Percentiles rank a stretch among this genome's conserved stretches.
Conservation (phyloP, 2,113 vertebrate genomes). For the Epinephelus cyanopodus region DNA sequence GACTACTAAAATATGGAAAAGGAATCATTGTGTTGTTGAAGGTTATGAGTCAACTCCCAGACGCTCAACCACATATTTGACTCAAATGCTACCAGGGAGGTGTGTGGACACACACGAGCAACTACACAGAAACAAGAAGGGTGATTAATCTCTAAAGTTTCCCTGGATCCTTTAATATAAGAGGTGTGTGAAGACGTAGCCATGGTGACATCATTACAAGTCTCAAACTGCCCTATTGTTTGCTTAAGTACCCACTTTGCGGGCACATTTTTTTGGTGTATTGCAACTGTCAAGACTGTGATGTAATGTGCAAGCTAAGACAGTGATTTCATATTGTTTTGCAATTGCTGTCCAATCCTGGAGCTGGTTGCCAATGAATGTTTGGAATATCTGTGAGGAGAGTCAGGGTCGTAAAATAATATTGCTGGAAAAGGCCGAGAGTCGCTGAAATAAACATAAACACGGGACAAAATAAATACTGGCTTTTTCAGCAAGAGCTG, state of each 20-base stretch:
- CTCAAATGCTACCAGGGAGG: background rate
- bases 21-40: conserved; percentile 8
- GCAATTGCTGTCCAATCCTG: background rate
- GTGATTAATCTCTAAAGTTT: background rate
- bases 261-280: conserved; percentile 9
- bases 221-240: conserved; percentile 31
- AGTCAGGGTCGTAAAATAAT: background rate
- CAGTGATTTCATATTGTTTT: conserved; percentile 19
- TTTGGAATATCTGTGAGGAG: background rate
- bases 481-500: background rate
- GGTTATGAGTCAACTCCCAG: conserved; percentile 10
- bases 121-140: background rate
- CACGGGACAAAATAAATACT: background rate
- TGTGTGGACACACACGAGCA: background rate
- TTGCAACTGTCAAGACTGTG: conserved; percentile 23
- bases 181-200: background rate
- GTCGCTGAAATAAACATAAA: background rate
- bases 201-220: conserved; percentile 33
- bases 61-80: background rate
- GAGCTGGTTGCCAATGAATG: background rate
- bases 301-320: conserved; percentile 26
- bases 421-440: background rate
- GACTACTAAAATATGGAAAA: conserved; percentile 9
- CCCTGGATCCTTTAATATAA: conserved; percentile 18
- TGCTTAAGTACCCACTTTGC: conserved; percentile 12